phyloP scores from a whole-genome alignment of 2,888 invertebrate species.

The Flexamia atlantica region DNA sequence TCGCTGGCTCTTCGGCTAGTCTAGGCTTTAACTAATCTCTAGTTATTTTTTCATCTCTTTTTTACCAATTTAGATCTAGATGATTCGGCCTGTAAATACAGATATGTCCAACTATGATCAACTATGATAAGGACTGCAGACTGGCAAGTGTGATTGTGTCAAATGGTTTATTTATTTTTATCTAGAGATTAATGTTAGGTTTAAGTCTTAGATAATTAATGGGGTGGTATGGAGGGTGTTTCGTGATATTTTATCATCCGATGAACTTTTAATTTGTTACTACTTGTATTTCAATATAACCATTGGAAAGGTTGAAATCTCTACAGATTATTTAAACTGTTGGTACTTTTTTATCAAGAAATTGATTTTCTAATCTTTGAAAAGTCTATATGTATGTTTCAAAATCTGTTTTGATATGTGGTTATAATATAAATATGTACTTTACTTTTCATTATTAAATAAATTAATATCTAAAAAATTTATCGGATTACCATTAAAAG shows the following conservation, averaged over 20 bases:
- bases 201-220: conserved; percentile 23
- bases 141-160: conserved; percentile 19
- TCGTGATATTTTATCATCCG: conserved; percentile 55
- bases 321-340: background rate
- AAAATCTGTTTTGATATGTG: no score
- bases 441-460: no score
- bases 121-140: background rate
- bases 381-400: no score
- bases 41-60: conserved; percentile 56
- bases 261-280: conserved; percentile 15
- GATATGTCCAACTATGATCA: conserved; percentile 8
- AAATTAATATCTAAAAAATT: no score
- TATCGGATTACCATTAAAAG: no score
- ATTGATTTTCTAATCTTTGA: no score
- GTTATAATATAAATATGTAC: no score
- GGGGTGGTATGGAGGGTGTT: conserved; percentile 39
- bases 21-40: conserved; percentile 59
- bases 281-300: conserved; percentile 29
- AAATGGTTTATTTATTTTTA: conserved; percentile 49
- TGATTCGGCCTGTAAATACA: conserved; percentile 27
- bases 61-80: conserved; percentile 56
- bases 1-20: conserved; percentile 21
- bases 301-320: background rate
- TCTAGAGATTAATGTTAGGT: conserved; percentile 14
- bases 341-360: background rate